Conservation (phyloP, 2,797 vertebrate genomes). For the Onychomys arenicola region DNA sequence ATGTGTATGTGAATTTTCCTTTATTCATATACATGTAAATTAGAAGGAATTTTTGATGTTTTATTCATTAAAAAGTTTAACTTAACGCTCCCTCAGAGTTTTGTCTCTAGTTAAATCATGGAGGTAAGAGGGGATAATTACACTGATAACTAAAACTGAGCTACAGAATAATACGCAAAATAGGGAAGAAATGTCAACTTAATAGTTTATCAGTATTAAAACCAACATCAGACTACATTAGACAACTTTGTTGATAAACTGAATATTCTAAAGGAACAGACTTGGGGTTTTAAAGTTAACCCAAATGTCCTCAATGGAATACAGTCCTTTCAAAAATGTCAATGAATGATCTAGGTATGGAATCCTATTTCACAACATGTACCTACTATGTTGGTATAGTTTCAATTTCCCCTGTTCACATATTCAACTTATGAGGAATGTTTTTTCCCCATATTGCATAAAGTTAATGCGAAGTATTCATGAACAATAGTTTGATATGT, state of each 20-base stretch:
- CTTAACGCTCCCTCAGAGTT: background rate
- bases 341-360: constrained; percentile 6
- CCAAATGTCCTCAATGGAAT: constrained; percentile 11
- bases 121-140: background rate
- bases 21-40: constrained; percentile 1
- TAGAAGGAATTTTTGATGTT: background rate
- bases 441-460: background rate
- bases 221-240: background rate
- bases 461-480: background rate
- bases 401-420: background rate
- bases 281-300: constrained; percentile 30
- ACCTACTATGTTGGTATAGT: background rate
- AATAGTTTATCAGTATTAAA: background rate
- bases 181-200: background rate
- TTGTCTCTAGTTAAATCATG: background rate
- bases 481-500: background rate
- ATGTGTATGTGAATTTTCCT: background rate
- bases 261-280: constrained; percentile 14
- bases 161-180: background rate
- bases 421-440: background rate
- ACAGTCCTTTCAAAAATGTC: background rate
- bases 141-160: background rate
- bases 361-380: background rate
- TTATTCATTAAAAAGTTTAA: constrained; percentile 15
- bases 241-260: constrained; percentile 22